Percentiles rank a stretch among this genome's conserved stretches.
Evolutionary conservation across 1,140 invertebrate species (phyloP).

Genomic region (Maniola jurtina): DNA sequence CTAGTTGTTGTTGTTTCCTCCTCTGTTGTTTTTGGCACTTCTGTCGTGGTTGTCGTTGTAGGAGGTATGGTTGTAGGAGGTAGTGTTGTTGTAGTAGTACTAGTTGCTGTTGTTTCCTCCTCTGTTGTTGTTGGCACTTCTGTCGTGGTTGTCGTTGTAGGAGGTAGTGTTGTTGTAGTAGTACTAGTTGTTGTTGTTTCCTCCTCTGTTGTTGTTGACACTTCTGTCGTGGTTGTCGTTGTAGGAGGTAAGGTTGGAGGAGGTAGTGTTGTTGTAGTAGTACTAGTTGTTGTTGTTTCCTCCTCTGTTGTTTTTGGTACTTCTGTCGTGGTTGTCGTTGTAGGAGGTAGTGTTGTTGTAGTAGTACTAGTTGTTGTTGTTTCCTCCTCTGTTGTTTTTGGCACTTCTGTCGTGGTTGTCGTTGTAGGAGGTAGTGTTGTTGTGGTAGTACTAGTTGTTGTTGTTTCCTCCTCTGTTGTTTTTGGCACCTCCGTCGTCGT

Average conservation of each 20-base stretch:
- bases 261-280: too few relatives aligned
- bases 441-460: background rate
- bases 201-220: too few relatives aligned
- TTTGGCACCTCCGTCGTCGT: background rate
- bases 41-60: too few relatives aligned
- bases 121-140: too few relatives aligned
- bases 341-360: background rate
- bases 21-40: background rate
- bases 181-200: background rate
- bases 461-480: background rate
- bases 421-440: too few relatives aligned
- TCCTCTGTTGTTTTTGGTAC: too few relatives aligned
- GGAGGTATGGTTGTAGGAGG: background rate
- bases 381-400: background rate
- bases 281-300: conserved; percentile 7
- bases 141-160: too few relatives aligned
- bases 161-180: too few relatives aligned
- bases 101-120: background rate
- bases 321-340: too few relatives aligned
- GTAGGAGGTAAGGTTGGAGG: background rate
- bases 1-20: background rate
- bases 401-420: background rate
- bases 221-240: too few relatives aligned
- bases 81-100: conserved; percentile 17
- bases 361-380: background rate